phyloP scores from a whole-genome alignment of 1,140 invertebrate species.

The Procambarus virginalis region DNA sequence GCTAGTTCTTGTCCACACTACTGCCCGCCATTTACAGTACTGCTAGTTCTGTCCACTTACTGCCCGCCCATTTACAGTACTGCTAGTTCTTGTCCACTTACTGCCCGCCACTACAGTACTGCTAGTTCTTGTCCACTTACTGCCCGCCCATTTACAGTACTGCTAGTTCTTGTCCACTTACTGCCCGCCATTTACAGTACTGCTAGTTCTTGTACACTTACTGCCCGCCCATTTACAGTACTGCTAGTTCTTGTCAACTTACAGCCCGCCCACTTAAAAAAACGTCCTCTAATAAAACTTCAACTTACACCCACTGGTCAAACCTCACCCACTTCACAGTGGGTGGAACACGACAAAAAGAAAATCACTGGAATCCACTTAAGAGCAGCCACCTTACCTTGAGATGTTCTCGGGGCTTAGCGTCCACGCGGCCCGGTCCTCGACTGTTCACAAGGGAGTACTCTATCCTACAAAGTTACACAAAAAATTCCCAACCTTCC shows the following conservation, averaged over 20 bases:
- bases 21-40: too few relatives aligned
- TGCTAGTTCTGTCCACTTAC: conserved; percentile 9
- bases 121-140: background rate
- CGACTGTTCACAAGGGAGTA: too few relatives aligned
- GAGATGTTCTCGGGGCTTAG: too few relatives aligned
- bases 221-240: background rate
- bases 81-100: background rate
- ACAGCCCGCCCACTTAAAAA: background rate
- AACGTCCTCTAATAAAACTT: background rate
- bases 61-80: background rate
- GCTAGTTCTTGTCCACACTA: too few relatives aligned
- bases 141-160: background rate
- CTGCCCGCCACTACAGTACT: background rate
- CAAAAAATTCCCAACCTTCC: background rate
- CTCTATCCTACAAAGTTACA: background rate
- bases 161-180: background rate
- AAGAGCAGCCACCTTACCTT: too few relatives aligned
- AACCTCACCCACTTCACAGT: too few relatives aligned
- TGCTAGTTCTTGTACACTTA: background rate
- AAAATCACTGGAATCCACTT: too few relatives aligned
- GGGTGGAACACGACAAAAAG: too few relatives aligned
- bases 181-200: background rate
- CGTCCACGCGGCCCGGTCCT: too few relatives aligned
- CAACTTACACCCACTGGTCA: background rate
- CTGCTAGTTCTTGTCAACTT: background rate